These are phyloP conservation scores for Conus betulinus DNA, from an alignment of 1,140 invertebrate species.

Conservation along the genomic window DNA sequence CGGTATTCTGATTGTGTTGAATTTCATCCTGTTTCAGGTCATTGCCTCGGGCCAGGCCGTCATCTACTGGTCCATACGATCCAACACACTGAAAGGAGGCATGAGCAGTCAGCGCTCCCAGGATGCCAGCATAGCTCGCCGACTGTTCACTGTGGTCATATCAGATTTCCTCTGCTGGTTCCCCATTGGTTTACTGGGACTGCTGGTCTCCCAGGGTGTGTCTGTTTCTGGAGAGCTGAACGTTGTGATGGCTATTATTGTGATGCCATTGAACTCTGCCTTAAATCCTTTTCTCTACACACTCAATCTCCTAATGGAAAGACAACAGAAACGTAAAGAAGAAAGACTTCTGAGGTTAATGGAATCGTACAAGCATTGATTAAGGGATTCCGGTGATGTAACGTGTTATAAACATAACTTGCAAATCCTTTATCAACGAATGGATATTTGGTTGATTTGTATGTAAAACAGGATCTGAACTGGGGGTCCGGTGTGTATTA, in stretches of 20 bases:
- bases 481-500: no score
- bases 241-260: conserved; percentile 49
- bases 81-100: conserved; percentile 15
- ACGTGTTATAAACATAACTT: no score
- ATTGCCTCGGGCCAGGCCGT: conserved; percentile 45
- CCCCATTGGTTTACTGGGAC: conserved; percentile 26
- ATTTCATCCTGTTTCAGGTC: conserved; percentile 44
- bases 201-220: conserved; percentile 42
- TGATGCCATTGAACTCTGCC: conserved; percentile 54
- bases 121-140: conserved; percentile 45
- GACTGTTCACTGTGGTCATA: conserved; percentile 40
- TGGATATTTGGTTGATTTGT: no score
- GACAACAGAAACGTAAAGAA: neutral
- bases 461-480: no score
- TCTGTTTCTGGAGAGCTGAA: conserved; percentile 42
- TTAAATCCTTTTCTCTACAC: conserved; percentile 59
- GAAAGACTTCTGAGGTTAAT: no score
- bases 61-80: conserved; percentile 42
- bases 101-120: neutral
- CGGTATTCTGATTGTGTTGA: conserved; percentile 48
- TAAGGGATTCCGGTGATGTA: no score
- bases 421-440: no score
- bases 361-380: no score
- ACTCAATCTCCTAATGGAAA: conserved; percentile 9
- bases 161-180: conserved; percentile 43